These are phyloP conservation scores for Alethe castanea DNA, from an alignment of 2,113 vertebrate species.

Conservation along the genomic window DNA sequence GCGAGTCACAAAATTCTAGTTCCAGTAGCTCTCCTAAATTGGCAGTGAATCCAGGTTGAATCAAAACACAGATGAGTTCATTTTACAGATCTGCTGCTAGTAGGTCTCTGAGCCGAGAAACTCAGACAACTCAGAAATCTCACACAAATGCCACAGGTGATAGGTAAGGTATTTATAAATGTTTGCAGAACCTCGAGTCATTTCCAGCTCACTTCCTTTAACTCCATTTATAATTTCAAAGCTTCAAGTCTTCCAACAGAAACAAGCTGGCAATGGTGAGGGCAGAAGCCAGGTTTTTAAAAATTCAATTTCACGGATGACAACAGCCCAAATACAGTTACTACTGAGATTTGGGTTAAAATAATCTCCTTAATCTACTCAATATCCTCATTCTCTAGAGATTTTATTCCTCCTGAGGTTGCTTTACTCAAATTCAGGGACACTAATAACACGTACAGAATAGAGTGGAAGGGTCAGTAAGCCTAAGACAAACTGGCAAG, in stretches of 20 bases:
- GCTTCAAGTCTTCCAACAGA: not conserved
- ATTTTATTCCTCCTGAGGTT: not conserved
- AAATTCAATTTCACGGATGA: not conserved
- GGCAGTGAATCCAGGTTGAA: not conserved
- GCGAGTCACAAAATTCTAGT: not conserved
- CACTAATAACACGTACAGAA: not conserved
- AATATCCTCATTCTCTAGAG: not conserved
- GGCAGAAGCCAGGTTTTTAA: not conserved
- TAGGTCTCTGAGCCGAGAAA: not conserved
- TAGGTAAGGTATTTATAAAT: not conserved
- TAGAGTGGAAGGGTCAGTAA: rapidly evolving
- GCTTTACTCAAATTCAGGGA: not conserved
- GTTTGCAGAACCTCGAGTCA: not conserved
- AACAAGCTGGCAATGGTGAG: not conserved
- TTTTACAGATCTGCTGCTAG: not conserved
- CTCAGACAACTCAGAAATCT: not conserved
- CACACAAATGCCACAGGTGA: not conserved
- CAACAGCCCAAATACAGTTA: not conserved
- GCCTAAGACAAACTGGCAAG: not conserved
- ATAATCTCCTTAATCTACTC: not conserved
- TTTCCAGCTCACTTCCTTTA: not conserved
- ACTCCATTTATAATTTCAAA: not conserved
- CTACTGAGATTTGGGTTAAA: not conserved
- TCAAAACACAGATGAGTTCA: not conserved
- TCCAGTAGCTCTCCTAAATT: not conserved